These are phyloP conservation scores for Vimba vimba DNA, from an alignment of 2,113 vertebrate species.

Conservation along the genomic window DNA sequence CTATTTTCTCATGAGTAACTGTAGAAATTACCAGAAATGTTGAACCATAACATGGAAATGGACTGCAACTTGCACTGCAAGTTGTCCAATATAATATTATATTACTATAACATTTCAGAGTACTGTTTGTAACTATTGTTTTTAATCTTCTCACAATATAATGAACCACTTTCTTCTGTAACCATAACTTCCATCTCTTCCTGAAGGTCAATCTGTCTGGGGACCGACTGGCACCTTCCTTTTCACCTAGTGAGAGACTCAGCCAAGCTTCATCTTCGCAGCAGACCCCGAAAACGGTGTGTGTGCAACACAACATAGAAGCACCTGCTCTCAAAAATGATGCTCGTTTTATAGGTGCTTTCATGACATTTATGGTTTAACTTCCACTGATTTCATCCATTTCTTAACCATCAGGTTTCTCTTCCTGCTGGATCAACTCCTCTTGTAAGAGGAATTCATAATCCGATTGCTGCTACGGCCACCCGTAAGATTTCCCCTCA, in stretches of 20 bases:
- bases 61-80: background rate
- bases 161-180: background rate
- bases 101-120: too few relatives aligned
- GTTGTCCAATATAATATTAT: too few relatives aligned
- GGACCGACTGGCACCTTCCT: slow-evolving; percentile 55
- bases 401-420: slow-evolving; percentile 57
- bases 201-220: slow-evolving; percentile 58
- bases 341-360: background rate
- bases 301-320: slow-evolving; percentile 16
- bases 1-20: background rate
- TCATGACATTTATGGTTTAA: background rate
- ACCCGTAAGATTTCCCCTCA: slow-evolving; percentile 73
- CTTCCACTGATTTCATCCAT: background rate
- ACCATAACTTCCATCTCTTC: background rate
- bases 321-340: background rate
- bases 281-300: slow-evolving; percentile 53
- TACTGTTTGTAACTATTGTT: background rate
- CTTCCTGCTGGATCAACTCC: slow-evolving; percentile 62
- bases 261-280: slow-evolving; percentile 50
- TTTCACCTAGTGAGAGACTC: slow-evolving; percentile 39
- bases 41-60: background rate
- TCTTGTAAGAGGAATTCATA: slow-evolving; percentile 68
- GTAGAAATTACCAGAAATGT: too few relatives aligned
- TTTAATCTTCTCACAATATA: background rate
- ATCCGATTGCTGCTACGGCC: slow-evolving; percentile 60